Base-by-base conservation (phyloP, 2,888 invertebrate species). In the Synergus itoensis region DNA sequence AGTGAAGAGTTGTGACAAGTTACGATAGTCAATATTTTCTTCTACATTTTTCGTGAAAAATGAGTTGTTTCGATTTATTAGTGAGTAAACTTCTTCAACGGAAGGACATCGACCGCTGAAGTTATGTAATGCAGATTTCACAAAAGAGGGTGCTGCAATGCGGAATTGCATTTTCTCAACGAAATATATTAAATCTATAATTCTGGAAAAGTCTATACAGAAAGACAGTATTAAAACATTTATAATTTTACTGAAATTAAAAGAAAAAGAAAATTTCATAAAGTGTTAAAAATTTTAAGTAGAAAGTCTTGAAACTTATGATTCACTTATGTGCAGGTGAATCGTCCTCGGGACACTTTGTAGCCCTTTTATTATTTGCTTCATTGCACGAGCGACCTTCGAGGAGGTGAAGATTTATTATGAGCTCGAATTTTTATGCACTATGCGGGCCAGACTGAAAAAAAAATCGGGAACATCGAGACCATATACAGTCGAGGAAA, bases 51-150 rank as follows among this genome's bases (percentile, higher is more conserved):
- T 41, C 18, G 14, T 36, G n/a, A n/a, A 43, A 45, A 67, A 43
- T 67, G 41, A 45, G 43, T n/a, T n/a, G 67, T 67, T 40, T 3
- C 16, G 36, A 64, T 36, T 43, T 45, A 67, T 12, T 18, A 11
- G n/a, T 12, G 0, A 45, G 2, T 45, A 41, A 45, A 69, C 14
- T 69, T 45, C 45, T 45, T 45, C 14, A 43, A 18, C 45, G 28
- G 45, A 45, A 69, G 45, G 21, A 69, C 43, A 63, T 63, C 63
- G 63, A 36, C 63, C 63, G 16, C 14, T 63, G 48, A 0, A 53
- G 12, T 69, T 69, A 45, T 69, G 45, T 69, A 69, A 69, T 69
- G 12, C 18, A 67, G 21, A 69, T 69, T 69, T 48, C 45, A n/a
- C n/a, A 41, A 67, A 67, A 65, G 21, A 28, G 21, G 67, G 43